phyloP scores from a whole-genome alignment of 2,113 vertebrate species.

The Entosphenus tridentatus region DNA sequence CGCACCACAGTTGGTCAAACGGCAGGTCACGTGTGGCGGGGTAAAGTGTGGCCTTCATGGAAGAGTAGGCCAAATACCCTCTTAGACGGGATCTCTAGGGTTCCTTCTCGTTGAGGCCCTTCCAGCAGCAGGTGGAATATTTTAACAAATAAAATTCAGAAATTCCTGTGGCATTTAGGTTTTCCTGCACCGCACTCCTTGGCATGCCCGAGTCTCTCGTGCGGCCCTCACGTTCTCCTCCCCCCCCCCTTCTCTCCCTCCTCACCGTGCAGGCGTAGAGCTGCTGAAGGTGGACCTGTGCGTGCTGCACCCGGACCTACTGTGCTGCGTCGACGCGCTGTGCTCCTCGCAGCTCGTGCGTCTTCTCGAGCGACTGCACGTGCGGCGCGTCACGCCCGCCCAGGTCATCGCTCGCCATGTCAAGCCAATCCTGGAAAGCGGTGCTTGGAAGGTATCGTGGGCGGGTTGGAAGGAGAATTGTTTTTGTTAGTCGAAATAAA shows the following conservation, averaged over 20 bases:
- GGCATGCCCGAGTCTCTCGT: background rate
- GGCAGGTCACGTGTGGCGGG: background rate
- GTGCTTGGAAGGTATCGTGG: background rate
- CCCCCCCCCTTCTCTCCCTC: background rate
- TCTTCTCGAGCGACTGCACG: conserved; percentile 1
- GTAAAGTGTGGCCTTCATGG: background rate
- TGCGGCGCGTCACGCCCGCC: background rate
- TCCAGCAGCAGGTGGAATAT: background rate
- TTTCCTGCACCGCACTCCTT: background rate
- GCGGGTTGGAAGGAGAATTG: background rate
- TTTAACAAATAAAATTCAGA: background rate
- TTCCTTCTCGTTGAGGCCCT: background rate
- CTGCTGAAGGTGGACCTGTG: background rate
- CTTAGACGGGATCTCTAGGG: background rate
- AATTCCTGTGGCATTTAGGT: background rate
- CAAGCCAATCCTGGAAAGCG: background rate
- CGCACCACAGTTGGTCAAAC: background rate
- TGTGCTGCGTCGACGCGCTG: background rate
- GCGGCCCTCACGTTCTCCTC: background rate
- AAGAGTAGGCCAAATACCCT: background rate
- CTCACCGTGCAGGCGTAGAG: background rate
- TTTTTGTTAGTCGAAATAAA: background rate
- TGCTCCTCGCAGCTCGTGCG: conserved; percentile 2
- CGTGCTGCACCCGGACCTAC: background rate
- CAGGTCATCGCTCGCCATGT: conserved; percentile 1